These are phyloP conservation scores for Jordanella pulchra DNA, from an alignment of 2,797 vertebrate species.

Conservation along the genomic window DNA sequence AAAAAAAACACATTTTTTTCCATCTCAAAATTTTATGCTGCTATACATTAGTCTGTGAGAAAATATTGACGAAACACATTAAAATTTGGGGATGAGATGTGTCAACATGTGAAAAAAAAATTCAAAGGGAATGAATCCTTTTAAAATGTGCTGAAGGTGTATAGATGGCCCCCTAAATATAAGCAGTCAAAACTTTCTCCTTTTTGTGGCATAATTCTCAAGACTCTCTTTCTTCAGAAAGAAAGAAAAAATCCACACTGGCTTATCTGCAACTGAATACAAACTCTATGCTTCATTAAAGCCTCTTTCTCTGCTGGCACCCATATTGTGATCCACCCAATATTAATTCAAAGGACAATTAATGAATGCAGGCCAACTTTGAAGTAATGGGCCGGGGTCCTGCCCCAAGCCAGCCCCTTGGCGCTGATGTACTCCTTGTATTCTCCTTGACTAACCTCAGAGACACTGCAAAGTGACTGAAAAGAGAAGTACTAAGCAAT, in stretches of 20 bases:
- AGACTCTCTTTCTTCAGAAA: conserved; percentile 42
- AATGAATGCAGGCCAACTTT: conserved; percentile 99
- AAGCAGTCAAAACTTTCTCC: conserved; percentile 34
- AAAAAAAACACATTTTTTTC: not conserved
- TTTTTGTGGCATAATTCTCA: conserved; percentile 49
- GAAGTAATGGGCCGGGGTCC: conserved; percentile 95
- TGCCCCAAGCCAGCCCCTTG: conserved; percentile 91
- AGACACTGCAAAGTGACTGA: conserved; percentile 90
- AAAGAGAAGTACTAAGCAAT: conserved; percentile 90
- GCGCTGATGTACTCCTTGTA: conserved; percentile 97
- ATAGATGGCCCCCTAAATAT: conserved; percentile 17
- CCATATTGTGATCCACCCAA: conserved; percentile 99
- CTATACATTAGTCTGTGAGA: not conserved
- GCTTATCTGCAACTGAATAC: conserved; percentile 99
- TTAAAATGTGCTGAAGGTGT: not conserved
- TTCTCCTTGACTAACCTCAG: conserved; percentile 81
- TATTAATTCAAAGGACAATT: conserved; percentile 99
- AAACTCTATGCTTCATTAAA: conserved; percentile 99
- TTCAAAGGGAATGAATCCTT: not conserved
- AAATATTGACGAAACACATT: not conserved
- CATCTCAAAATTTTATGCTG: too few species aligned
- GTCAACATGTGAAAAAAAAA: not conserved
- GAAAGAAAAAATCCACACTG: conserved; percentile 70
- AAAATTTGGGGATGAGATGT: not conserved
- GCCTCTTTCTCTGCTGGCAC: conserved; percentile 98